phyloP scores from a whole-genome alignment of 2,888 invertebrate species.

The Caenorhabditis plicata region DNA sequence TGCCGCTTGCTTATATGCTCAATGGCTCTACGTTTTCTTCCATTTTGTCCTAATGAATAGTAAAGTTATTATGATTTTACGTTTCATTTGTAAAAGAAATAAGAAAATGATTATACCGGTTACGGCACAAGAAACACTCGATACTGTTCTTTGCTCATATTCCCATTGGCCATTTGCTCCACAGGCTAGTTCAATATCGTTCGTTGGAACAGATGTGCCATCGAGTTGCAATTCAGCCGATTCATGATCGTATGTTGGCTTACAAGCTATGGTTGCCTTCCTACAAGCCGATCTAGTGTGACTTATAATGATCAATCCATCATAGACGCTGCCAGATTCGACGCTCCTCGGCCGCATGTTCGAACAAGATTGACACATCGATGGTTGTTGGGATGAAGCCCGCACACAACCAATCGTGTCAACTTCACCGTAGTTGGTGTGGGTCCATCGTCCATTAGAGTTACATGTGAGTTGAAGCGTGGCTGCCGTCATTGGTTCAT shows the following conservation, averaged over 20 bases:
- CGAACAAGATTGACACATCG: conserved; percentile 12
- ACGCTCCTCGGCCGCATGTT: conserved; percentile 11
- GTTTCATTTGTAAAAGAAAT: too few species aligned
- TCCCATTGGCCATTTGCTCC: conserved; percentile 9
- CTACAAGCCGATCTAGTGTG: conserved; percentile 15
- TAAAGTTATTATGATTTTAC: too few species aligned
- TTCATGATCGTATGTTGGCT: conserved; percentile 21
- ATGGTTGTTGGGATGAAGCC: conserved; percentile 5
- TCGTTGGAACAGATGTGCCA: not conserved
- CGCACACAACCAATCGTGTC: conserved; percentile 6
- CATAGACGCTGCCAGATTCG: conserved; percentile 10
- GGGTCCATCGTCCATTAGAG: conserved; percentile 24
- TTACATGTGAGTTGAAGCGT: conserved; percentile 10
- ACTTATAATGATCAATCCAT: conserved; percentile 40
- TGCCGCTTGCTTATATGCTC: too few species aligned
- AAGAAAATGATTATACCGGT: not conserved
- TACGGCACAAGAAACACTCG: conserved; percentile 17
- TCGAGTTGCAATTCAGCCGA: conserved; percentile 11
- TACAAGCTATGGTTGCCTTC: conserved; percentile 17
- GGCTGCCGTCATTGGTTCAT: not conserved
- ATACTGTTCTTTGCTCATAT: conserved; percentile 1
- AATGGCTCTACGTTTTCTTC: too few species aligned
- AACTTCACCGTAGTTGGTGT: conserved; percentile 2
- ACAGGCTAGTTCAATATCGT: not conserved
- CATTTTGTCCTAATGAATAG: conserved; percentile 1